Evolutionary conservation across 2,797 vertebrate species (phyloP).

Genomic region (Morus bassanus): DNA sequence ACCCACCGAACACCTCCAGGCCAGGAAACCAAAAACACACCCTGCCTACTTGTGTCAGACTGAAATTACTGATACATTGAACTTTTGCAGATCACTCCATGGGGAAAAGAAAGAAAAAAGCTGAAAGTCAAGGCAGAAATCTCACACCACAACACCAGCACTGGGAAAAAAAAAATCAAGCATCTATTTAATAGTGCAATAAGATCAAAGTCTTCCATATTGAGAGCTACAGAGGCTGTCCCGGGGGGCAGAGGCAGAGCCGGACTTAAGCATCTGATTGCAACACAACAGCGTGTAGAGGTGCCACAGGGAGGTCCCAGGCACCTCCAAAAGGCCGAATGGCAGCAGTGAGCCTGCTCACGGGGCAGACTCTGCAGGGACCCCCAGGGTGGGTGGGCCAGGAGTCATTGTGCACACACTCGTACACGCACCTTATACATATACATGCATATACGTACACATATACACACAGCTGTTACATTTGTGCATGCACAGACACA

Average conservation of each 20-base stretch:
- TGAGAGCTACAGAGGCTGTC: background rate
- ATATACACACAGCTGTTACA: background rate
- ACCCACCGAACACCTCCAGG: background rate
- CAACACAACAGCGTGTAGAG: accelerated
- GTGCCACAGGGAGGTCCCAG: background rate
- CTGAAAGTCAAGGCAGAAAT: background rate
- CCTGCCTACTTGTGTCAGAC: background rate
- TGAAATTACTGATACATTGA: background rate
- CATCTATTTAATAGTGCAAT: background rate
- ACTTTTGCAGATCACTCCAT: background rate
- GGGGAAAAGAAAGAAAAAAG: background rate
- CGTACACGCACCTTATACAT: accelerated
- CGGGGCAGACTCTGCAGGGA: background rate
- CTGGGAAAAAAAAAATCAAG: background rate
- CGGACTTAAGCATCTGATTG: background rate
- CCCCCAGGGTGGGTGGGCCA: background rate
- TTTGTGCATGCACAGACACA: accelerated
- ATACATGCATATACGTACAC: too few species aligned
- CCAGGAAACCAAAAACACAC: background rate
- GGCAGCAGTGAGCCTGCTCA: background rate
- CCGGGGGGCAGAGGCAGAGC: background rate
- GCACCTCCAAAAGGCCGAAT: background rate
- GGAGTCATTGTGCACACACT: accelerated
- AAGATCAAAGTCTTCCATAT: background rate
- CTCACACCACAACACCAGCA: background rate